Base-by-base conservation (phyloP, 2,888 invertebrate species). In the Polydesmus complanatus region DNA sequence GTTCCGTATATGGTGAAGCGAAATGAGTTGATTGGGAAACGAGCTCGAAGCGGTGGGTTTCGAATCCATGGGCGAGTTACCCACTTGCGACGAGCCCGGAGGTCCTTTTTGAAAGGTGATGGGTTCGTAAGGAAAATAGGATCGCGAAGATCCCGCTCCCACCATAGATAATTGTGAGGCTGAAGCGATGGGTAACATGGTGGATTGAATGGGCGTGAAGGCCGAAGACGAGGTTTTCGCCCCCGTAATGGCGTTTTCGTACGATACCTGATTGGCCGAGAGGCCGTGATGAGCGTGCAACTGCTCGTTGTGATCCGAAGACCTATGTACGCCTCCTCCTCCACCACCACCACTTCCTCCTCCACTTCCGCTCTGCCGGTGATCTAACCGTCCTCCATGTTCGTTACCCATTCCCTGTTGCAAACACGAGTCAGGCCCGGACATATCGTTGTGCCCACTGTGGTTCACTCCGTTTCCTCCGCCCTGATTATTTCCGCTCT, bases 1-100 rank as follows among this genome's bases (percentile, higher is more conserved):
- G 76, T 94, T 94, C 75, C 94, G 83, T 71, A 95, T 95, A 78
- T 95, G 94, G 77, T 95, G 94, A 68, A 95, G 80, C 68, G 93
- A 91, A 75, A 93, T 93, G 77, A 93, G 79, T 76, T 93, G 92
- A 74, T 92, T 92, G 63, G 92, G 92, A 76, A 93, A 92, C 56
- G 80, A 78, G 71, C 78, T 79, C 61, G 72, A 69, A 63, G 81
- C 78, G 37, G 37, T 14, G 51, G 69, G 66, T 63, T 72, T 73
- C 63, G 71, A 70, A 64, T 72, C 72, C 71, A 71, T 71, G 50
- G 70, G 66, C 56, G 70, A 65, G 14, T 37, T 37, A 14, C 14
- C 14, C 69, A 70, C 68, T 53, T 70, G 71, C 60, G 70, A 67
- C 58, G 69, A 66, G 14, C 37, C 37, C 14, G 37, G 37, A 8